A percentile compares a stretch with the other conserved stretches of the same genome.
These are phyloP conservation scores for Trematomus bernacchii DNA, from an alignment of 2,797 vertebrate species.

Conservation along the genomic window DNA sequence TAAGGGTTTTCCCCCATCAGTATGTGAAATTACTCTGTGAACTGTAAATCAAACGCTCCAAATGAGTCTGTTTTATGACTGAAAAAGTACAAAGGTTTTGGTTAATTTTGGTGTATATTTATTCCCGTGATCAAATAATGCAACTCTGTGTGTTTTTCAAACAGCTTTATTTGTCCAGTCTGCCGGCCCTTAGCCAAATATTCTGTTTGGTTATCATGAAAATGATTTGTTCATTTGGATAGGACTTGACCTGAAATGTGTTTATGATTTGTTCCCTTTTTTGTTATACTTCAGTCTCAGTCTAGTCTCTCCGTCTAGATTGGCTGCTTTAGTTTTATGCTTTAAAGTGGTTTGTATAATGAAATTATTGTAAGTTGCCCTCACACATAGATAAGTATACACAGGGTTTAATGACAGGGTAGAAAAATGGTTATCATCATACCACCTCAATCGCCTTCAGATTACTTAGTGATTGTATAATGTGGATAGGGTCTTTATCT, in stretches of 20 bases:
- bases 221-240: conserved; percentile 29
- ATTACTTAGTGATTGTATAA: conserved; percentile 10
- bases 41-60: conserved; percentile 13
- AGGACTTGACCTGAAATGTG: conserved; percentile 18
- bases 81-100: conserved; percentile 8
- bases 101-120: conserved; percentile 12
- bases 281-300: conserved; percentile 13
- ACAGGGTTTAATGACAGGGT: conserved; percentile 26
- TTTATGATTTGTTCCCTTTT: conserved; percentile 38
- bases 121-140: conserved; percentile 1
- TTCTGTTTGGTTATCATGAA: conserved; percentile 38
- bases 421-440: conserved; percentile 26
- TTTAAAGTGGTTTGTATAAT: conserved; percentile 36
- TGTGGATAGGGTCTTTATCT: conserved; percentile 6
- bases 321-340: conserved; percentile 19
- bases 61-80: conserved; percentile 9
- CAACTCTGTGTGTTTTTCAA: not conserved
- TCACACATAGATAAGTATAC: conserved; percentile 37
- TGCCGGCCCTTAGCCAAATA: conserved; percentile 4
- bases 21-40: conserved; percentile 26
- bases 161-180: conserved; percentile 45
- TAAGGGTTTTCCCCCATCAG: conserved; percentile 23
- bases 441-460: conserved; percentile 2
- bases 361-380: conserved; percentile 30
- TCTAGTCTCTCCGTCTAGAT: not conserved